Base-by-base conservation (phyloP, 2,888 invertebrate genomes). In the Thera obeliscata region DNA sequence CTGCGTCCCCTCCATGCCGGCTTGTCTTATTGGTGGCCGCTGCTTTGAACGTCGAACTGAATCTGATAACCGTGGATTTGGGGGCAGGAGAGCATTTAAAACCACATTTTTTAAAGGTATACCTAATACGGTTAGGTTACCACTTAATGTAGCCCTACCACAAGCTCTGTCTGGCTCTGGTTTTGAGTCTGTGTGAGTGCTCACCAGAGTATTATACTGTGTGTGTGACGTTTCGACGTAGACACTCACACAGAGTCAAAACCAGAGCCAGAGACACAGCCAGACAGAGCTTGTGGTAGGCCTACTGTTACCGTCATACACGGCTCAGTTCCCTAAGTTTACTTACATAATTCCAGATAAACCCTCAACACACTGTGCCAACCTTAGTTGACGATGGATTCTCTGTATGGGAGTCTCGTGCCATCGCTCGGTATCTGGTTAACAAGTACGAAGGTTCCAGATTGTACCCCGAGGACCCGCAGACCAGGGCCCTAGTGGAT, bases 281-380 rank as follows among this genome's bases (percentile, higher is more conserved):
- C n/a, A n/a, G n/a, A n/a, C n/a, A n/a, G n/a, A n/a, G n/a, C n/a
- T n/a, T n/a, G n/a, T n/a, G n/a, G n/a, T n/a, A n/a, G n/a, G n/a
- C n/a, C n/a, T n/a, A n/a, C n/a, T n/a, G n/a, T 38, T 2, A 38
- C 36, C 4, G 4, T 41, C 41, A n/a, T 41, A 41, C 41, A 1
- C 7, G 41, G 1, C 4, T 41, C 6, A 6, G 6, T 41, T 7
- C 5, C 41, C 41, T 6, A 41, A 41, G 2, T 12, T 33, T 49
- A 50, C 3, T 52, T 33, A 52, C 2, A 7, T 9, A 52, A 8
- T 89, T 89, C 35, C 86, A 96, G 96, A 86, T 97, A 36, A 97
- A 97, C 84, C 97, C 97, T 0, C 97, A 97, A 88, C 97, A 97
- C 81, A 95, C 95, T 2, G 94, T 98, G 66, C 98, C 98, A 8